Percentiles rank a stretch among this genome's conserved stretches.
Conservation (phyloP, 2,888 invertebrate species). For the Noctua pronuba region DNA sequence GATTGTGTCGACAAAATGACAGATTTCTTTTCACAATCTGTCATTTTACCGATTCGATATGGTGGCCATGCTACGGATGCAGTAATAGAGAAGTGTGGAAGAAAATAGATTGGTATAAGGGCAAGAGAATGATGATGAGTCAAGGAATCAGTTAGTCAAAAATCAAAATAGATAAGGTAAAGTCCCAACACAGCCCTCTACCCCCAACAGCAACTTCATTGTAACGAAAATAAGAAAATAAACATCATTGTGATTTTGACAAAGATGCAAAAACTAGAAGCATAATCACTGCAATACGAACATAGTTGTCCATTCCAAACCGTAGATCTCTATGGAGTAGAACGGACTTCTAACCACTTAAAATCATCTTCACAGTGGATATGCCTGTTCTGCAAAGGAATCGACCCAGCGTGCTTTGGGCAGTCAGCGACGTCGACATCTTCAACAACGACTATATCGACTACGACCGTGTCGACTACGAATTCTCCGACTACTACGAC, state of each 20-base stretch:
- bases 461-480: constrained; percentile 62
- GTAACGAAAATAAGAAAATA: background rate
- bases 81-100: too few species aligned
- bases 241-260: background rate
- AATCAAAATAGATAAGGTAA: too few species aligned
- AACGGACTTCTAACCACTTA: background rate
- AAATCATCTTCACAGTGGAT: constrained; percentile 67
- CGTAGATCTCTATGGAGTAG: background rate
- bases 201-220: background rate
- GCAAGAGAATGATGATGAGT: too few species aligned
- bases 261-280: background rate
- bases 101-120: too few species aligned
- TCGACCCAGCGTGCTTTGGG: constrained; percentile 43
- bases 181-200: background rate
- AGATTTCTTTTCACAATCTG: too few species aligned
- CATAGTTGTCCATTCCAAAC: background rate
- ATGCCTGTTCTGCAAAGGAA: constrained; percentile 75
- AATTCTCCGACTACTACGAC: constrained; percentile 52
- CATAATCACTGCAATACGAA: background rate
- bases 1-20: too few species aligned
- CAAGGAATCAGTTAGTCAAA: too few species aligned
- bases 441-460: background rate
- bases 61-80: too few species aligned
- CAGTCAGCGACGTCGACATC: constrained; percentile 26
- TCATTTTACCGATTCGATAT: too few species aligned